Conservation (phyloP, 2,797 vertebrate species). For the Acrossocheilus fasciatus region DNA sequence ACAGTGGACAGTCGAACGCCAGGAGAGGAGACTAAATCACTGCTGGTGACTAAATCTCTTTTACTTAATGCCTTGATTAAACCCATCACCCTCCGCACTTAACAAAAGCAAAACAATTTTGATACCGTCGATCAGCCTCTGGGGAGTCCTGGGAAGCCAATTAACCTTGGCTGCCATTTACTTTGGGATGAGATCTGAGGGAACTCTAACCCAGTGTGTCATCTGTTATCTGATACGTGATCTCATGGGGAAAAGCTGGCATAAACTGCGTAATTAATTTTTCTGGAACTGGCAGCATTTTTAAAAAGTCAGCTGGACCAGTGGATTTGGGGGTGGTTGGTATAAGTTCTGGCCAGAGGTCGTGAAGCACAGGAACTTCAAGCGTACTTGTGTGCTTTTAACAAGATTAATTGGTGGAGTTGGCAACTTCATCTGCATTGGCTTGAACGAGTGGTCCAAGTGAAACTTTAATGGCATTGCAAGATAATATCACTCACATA, state of each 20-base stretch:
- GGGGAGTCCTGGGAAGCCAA: conserved; percentile 56
- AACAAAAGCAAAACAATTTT: conserved; percentile 64
- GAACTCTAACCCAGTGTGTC: conserved; percentile 38
- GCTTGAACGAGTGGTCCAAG: background rate
- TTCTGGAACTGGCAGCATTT: conserved; percentile 25
- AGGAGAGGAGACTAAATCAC: conserved; percentile 52
- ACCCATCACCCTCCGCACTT: conserved; percentile 54
- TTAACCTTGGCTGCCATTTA: conserved; percentile 60
- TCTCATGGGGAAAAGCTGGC: conserved; percentile 29
- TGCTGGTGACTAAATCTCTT: conserved; percentile 46
- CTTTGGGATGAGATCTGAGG: conserved; percentile 51
- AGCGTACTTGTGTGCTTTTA: conserved; percentile 1
- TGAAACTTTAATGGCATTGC: background rate
- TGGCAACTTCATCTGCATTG: conserved; percentile 23
- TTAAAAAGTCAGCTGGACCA: conserved; percentile 8
- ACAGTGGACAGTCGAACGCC: conserved; percentile 50
- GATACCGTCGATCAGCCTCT: conserved; percentile 51
- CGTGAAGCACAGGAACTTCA: background rate
- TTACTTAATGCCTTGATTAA: conserved; percentile 60
- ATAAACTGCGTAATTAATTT: conserved; percentile 48
- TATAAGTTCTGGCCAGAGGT: background rate
- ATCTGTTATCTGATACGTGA: conserved; percentile 15
- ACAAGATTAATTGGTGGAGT: conserved; percentile 27
- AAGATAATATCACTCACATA: background rate
- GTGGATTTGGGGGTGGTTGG: background rate